Evolutionary conservation across 2,113 vertebrate genomes (phyloP).

Genomic region (Heliornis fulica): DNA sequence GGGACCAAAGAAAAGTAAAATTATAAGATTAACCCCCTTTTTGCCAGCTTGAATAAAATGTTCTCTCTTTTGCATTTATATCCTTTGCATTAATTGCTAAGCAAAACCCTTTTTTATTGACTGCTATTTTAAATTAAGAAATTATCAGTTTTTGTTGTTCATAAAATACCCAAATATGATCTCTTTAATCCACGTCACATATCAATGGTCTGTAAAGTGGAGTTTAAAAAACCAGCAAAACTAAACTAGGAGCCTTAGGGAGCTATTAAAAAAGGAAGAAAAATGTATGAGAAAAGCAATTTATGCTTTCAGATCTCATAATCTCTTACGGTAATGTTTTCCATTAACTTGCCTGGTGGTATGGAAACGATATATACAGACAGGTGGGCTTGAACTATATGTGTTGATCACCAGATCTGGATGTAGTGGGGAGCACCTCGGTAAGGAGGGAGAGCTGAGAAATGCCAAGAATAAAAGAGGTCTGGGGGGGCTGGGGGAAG

Average conservation of each 20-base stretch:
- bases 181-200: background rate
- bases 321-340: background rate
- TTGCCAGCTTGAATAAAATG: background rate
- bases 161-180: background rate
- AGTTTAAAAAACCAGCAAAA: background rate
- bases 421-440: accelerated
- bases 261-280: background rate
- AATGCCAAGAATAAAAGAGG: background rate
- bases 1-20: background rate
- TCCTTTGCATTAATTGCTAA: background rate
- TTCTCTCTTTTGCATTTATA: background rate
- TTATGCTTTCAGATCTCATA: background rate
- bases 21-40: background rate
- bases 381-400: background rate
- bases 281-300: background rate
- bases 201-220: background rate
- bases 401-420: background rate
- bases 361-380: background rate
- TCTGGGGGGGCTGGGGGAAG: too few species aligned
- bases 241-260: background rate
- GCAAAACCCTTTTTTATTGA: background rate
- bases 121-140: background rate
- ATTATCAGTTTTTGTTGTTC: background rate
- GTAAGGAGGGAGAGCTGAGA: background rate
- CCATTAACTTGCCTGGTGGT: background rate